A percentile compares a stretch with the other conserved stretches of the same genome.
Evolutionary conservation across 2,888 invertebrate species (phyloP).

Genomic region (Philereme transversata): DNA sequence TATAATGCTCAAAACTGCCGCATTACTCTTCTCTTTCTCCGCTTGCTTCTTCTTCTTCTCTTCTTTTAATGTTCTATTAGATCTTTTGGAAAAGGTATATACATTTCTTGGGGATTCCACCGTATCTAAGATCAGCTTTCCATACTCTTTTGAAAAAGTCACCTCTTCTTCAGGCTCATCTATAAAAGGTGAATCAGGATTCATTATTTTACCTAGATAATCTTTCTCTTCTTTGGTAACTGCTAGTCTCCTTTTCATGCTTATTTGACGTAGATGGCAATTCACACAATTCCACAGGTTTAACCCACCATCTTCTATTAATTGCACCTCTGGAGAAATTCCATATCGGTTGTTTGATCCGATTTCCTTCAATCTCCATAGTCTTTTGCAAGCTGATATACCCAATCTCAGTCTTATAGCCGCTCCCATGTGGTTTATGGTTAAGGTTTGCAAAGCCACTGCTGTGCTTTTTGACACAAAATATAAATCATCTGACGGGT

Average conservation of each 20-base stretch:
- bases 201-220: not conserved
- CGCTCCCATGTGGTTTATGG: constrained; percentile 1
- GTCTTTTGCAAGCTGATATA: not conserved
- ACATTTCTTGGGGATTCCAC: constrained; percentile 2
- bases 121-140: not conserved
- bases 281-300: constrained; percentile 9
- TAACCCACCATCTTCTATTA: constrained; percentile 8
- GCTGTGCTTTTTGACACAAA: not conserved
- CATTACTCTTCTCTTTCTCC: too few species aligned
- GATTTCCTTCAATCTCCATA: not conserved
- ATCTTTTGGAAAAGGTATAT: too few species aligned
- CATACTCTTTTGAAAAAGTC: constrained; percentile 8
- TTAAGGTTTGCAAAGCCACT: not conserved
- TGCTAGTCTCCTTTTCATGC: constrained; percentile 4
- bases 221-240: too few species aligned
- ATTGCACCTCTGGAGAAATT: constrained; percentile 5
- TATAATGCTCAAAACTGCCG: too few species aligned
- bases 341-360: constrained; percentile 2
- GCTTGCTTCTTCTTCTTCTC: too few species aligned
- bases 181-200: constrained; percentile 7
- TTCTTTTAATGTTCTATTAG: too few species aligned
- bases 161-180: constrained; percentile 5
- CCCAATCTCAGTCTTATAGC: not conserved
- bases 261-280: constrained; percentile 9
- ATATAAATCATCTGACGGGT: not conserved